Evolutionary conservation across 2,797 vertebrate species (phyloP).

Genomic region (Lutjanus argentimaculatus): DNA sequence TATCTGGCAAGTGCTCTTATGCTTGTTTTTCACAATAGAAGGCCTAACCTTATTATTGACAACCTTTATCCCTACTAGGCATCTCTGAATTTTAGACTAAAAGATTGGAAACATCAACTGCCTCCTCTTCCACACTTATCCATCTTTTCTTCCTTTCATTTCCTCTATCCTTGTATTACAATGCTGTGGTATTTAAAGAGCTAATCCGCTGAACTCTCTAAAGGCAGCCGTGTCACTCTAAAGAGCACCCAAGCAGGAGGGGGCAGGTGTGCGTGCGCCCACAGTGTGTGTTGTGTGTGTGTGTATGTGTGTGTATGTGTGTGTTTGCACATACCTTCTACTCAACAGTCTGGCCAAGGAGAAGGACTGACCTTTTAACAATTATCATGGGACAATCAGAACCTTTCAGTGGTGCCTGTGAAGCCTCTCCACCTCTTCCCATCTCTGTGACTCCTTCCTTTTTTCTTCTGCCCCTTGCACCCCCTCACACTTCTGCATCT

Average conservation of each 20-base stretch:
- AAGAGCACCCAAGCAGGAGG: constrained; percentile 59
- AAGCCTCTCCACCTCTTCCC: constrained; percentile 40
- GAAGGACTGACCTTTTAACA: constrained; percentile 81
- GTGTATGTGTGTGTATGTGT: constrained; percentile 14
- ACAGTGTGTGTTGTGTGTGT: background rate
- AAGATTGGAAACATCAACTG: constrained; percentile 28
- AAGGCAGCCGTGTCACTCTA: constrained; percentile 57
- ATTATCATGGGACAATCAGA: constrained; percentile 80
- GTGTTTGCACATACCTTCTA: constrained; percentile 46
- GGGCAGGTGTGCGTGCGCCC: constrained; percentile 28
- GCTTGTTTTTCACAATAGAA: constrained; percentile 11
- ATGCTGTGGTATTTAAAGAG: constrained; percentile 73
- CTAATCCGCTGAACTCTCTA: constrained; percentile 47
- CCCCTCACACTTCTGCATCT: constrained; percentile 13
- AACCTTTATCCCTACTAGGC: constrained; percentile 23
- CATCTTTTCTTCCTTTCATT: constrained; percentile 35
- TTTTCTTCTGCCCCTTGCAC: constrained; percentile 30
- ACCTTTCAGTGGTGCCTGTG: constrained; percentile 71
- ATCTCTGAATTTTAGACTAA: constrained; percentile 30
- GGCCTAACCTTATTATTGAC: constrained; percentile 30
- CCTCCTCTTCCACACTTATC: constrained; percentile 21
- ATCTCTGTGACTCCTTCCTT: constrained; percentile 9
- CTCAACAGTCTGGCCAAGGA: constrained; percentile 58
- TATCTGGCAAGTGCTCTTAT: constrained; percentile 5
- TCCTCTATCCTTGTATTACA: constrained; percentile 41